Base-by-base conservation (phyloP, 1,140 invertebrate species). In the Nasonia vitripennis region DNA sequence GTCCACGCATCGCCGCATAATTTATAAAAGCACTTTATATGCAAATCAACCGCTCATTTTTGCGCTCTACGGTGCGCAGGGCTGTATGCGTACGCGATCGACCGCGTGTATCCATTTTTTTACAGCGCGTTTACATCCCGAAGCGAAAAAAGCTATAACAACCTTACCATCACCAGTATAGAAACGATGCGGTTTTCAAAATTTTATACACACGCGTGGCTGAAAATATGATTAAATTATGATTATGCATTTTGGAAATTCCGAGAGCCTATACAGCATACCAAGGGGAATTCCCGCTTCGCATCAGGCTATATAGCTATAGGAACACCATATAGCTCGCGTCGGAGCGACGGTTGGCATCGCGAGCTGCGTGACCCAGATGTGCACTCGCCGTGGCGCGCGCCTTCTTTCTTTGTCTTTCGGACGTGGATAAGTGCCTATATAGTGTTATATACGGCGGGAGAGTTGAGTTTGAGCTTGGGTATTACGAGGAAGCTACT, bases 321-420 rank as follows among this genome's bases (percentile, higher is more conserved):
- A 62, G 3, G 20, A 62, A 62, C 55, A 62, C 20, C 17, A 62
- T 62, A 62, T 62, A 62, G 2, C 55, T n/a, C 20, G 2, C 20
- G 2, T 62, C 7, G 55, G 48, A 14, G 48, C 48, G 48, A 51
- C 48, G 55, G 48, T 68, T 68, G 74, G 83, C 48, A 84, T 71
- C 75, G 83, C 77, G 37, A 23, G 27, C 55, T 11, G 74, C 51
- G 82, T 84, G 83, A 84, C 83, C 83, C 34, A 84, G 62, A 84
- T 84, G 67, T 79, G 75, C 77, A 55, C 34, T 84, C 68, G 7
- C 83, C 77, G 77, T 78, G 77, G 17, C 78, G 51, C 78, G 51
- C 78, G 78, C 78, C 78, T 78, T 78, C n/a, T 68, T 77, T n/a
- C 74, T 68, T 41, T 34, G 17, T 78, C 62, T 78, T 55, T 78